Evolutionary conservation across 1,140 invertebrate species (phyloP).

Genomic region (Lasioglossum baleicum): DNA sequence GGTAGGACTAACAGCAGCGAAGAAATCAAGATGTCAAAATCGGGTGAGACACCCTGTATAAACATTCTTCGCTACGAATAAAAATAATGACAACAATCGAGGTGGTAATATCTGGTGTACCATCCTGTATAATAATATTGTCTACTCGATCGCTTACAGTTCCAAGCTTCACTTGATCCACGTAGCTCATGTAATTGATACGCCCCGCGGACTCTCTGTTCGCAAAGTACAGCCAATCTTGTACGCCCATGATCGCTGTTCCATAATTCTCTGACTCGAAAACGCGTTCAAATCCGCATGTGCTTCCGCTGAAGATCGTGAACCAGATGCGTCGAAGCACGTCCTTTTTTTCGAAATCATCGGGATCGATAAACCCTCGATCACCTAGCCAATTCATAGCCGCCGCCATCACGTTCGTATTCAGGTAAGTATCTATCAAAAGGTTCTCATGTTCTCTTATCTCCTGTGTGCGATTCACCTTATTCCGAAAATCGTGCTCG

Average conservation of each 20-base stretch:
- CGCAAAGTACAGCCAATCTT: conserved; percentile 92
- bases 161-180: conserved; percentile 85
- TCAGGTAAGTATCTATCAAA: conserved; percentile 82
- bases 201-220: conserved; percentile 84
- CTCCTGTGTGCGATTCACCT: conserved; percentile 86
- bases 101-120: too few relatives aligned
- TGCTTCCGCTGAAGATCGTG: conserved; percentile 87
- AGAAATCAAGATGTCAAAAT: too few relatives aligned
- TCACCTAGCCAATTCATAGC: conserved; percentile 81
- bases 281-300: conserved; percentile 93
- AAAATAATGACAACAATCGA: too few relatives aligned
- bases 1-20: too few relatives aligned
- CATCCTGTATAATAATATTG: too few relatives aligned
- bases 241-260: conserved; percentile 86
- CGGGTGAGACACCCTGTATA: too few relatives aligned
- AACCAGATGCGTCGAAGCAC: conserved; percentile 90
- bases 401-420: conserved; percentile 82
- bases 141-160: conserved; percentile 81
- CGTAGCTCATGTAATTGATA: conserved; percentile 90
- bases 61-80: too few relatives aligned
- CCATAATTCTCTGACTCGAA: conserved; percentile 90
- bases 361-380: conserved; percentile 75
- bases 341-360: conserved; percentile 82
- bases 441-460: conserved; percentile 81
- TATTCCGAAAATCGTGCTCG: conserved; percentile 84